phyloP scores from a whole-genome alignment of 2,888 invertebrate genomes.

The Octonoba sinensis region DNA sequence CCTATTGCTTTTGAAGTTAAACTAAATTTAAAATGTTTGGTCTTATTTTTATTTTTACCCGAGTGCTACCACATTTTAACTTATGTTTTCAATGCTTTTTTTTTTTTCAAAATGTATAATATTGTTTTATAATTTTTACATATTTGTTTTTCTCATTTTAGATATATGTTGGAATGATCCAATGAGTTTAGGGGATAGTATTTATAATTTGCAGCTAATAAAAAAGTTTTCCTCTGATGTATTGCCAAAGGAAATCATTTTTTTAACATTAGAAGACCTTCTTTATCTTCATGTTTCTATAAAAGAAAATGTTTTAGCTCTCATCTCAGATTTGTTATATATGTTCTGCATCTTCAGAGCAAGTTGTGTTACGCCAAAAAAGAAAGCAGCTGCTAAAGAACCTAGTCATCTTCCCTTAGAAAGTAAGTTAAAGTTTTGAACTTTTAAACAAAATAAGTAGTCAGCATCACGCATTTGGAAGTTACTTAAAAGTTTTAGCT shows the following conservation, averaged over 20 bases:
- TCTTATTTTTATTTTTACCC: neutral
- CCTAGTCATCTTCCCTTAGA: slow-evolving; percentile 54
- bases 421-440: slow-evolving; percentile 26
- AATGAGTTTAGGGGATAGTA: slow-evolving; percentile 87
- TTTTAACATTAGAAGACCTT: slow-evolving; percentile 93
- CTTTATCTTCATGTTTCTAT: slow-evolving; percentile 93
- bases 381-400: slow-evolving; percentile 73
- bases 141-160: slow-evolving; percentile 16
- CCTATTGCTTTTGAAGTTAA: too few species aligned
- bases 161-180: slow-evolving; percentile 71
- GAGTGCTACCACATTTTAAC: neutral
- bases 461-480: too few species aligned
- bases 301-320: slow-evolving; percentile 89
- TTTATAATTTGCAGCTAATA: slow-evolving; percentile 90
- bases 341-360: slow-evolving; percentile 92
- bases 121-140: neutral
- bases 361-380: slow-evolving; percentile 81
- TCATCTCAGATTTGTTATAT: slow-evolving; percentile 94
- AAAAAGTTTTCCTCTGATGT: slow-evolving; percentile 87
- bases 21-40: neutral
- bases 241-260: slow-evolving; percentile 89
- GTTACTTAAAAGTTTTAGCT: too few species aligned
- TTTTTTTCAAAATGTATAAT: neutral
- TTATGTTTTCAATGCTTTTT: neutral
- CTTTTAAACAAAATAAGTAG: too few species aligned